Percentiles rank a stretch among this genome's conserved stretches.
Conservation (phyloP, 2,113 vertebrate genomes). For the Festucalex cinctus region DNA sequence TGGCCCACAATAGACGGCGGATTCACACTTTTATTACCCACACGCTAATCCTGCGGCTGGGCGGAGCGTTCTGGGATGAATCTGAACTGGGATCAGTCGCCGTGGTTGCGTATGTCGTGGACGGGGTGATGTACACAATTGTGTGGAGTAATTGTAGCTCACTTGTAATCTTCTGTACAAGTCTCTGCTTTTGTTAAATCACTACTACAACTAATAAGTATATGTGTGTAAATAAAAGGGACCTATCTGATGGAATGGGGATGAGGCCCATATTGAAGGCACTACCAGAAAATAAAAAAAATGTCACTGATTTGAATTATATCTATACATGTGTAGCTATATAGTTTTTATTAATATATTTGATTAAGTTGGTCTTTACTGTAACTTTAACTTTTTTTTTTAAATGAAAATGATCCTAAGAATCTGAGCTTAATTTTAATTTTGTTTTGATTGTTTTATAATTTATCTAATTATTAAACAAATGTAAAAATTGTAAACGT, state of each 20-base stretch:
- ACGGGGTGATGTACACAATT: neutral
- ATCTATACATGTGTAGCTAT: too few relatives aligned
- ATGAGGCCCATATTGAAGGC: neutral
- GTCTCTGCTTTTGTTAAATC: neutral
- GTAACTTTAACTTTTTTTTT: too few relatives aligned
- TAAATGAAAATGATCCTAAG: too few relatives aligned
- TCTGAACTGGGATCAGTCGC: conserved; percentile 1
- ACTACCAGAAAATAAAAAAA: neutral
- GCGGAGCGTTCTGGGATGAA: neutral
- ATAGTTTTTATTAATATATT: too few relatives aligned
- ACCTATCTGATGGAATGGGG: neutral
- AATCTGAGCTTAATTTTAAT: too few relatives aligned
- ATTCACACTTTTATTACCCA: neutral
- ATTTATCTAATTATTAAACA: too few relatives aligned
- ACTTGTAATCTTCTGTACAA: neutral
- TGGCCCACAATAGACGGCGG: neutral
- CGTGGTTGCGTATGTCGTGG: neutral
- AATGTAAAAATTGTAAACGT: too few relatives aligned
- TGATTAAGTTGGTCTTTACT: too few relatives aligned
- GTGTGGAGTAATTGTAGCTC: neutral
- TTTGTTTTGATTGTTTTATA: too few relatives aligned
- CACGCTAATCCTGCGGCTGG: neutral
- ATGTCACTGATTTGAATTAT: too few relatives aligned
- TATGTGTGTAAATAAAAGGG: neutral
- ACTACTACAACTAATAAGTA: neutral